Evolutionary conservation across 2,888 invertebrate species (phyloP).

Genomic region (Epinotia bilunana): DNA sequence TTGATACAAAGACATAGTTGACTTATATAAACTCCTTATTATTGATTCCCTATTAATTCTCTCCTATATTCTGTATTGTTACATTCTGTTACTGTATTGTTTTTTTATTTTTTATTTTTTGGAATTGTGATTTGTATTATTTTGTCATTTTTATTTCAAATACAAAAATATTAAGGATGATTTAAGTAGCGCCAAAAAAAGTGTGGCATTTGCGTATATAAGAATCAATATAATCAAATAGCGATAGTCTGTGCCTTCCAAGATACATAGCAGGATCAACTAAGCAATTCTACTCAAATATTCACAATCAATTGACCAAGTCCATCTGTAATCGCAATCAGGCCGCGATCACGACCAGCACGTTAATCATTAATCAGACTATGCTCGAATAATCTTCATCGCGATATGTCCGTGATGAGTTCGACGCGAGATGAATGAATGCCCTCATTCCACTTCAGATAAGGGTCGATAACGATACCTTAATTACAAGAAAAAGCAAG

Average conservation of each 20-base stretch:
- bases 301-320: background rate
- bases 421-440: constrained; percentile 33
- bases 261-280: background rate
- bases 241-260: background rate
- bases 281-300: background rate
- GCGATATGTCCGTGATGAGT: constrained; percentile 15
- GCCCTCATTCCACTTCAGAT: constrained; percentile 6
- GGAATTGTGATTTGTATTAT: too few relatives aligned
- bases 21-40: too few relatives aligned
- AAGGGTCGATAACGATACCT: constrained; percentile 13
- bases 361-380: constrained; percentile 29
- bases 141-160: too few relatives aligned
- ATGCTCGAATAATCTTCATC: constrained; percentile 27
- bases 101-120: too few relatives aligned
- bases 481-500: background rate
- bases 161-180: too few relatives aligned
- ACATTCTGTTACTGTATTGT: too few relatives aligned
- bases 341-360: background rate
- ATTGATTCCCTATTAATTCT: too few relatives aligned
- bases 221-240: too few relatives aligned
- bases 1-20: too few relatives aligned
- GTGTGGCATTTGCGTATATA: too few relatives aligned
- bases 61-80: too few relatives aligned
- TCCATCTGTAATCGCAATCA: constrained; percentile 22
- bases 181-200: too few relatives aligned